Evolutionary conservation across 2,113 vertebrate genomes (phyloP).

Genomic region (Sialia sialis): DNA sequence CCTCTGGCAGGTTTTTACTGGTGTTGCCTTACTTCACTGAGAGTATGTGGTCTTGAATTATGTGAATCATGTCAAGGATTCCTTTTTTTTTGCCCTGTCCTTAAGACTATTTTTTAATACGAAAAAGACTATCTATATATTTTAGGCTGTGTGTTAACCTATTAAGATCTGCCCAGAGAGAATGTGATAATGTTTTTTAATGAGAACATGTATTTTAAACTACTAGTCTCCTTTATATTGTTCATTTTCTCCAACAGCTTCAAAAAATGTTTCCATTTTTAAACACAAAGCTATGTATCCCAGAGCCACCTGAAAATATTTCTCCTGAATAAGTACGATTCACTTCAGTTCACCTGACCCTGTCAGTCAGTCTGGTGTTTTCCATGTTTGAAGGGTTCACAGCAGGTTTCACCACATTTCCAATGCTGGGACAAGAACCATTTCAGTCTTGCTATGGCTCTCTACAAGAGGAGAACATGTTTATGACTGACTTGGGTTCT

Average conservation of each 20-base stretch:
- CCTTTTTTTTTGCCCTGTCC: not conserved
- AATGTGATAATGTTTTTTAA: not conserved
- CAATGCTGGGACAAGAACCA: not conserved
- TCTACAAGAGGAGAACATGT: not conserved
- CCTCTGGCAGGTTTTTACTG: not conserved
- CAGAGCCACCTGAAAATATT: not conserved
- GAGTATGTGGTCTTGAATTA: not conserved
- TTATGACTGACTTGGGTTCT: not conserved
- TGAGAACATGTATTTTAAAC: not conserved
- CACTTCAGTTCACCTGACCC: not conserved
- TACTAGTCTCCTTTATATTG: not conserved
- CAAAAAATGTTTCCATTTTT: not conserved
- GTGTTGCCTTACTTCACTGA: not conserved
- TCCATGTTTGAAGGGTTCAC: not conserved
- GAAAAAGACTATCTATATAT: not conserved
- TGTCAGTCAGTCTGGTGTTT: fast-evolving
- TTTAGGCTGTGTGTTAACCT: not conserved
- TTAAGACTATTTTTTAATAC: not conserved
- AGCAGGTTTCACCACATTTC: not conserved
- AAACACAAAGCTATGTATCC: not conserved
- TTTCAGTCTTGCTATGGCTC: not conserved
- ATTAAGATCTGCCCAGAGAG: not conserved
- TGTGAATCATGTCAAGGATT: not conserved
- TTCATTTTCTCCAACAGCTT: not conserved
- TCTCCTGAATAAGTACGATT: not conserved